phyloP scores from a whole-genome alignment of 2,113 vertebrate genomes.

The Menidia beryllina region DNA sequence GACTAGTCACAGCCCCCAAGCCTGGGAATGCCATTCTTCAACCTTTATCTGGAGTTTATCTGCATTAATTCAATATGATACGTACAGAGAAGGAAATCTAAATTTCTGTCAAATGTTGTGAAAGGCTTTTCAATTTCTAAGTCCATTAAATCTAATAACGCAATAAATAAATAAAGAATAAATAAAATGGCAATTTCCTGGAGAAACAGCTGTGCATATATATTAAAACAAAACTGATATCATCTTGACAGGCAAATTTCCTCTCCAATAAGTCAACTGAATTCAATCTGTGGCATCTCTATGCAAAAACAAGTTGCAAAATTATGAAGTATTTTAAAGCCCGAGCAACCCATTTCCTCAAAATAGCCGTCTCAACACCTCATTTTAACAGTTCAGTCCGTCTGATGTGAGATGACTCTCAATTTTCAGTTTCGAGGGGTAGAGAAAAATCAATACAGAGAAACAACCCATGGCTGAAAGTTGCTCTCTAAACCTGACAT shows the following conservation, averaged over 20 bases:
- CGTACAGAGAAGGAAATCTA: conserved; percentile 46
- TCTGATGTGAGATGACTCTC: conserved; percentile 32
- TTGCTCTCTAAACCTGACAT: conserved; percentile 6
- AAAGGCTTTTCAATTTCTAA: conserved; percentile 70
- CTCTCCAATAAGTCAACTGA: conserved; percentile 68
- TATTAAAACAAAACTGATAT: conserved; percentile 71
- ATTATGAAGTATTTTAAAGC: conserved; percentile 60
- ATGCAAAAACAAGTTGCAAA: conserved; percentile 70
- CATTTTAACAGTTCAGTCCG: conserved; percentile 17
- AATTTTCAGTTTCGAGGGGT: conserved; percentile 38
- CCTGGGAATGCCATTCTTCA: conserved; percentile 46
- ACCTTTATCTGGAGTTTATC: conserved; percentile 58
- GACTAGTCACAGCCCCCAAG: conserved; percentile 28
- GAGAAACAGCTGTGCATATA: conserved; percentile 70
- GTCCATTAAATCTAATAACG: conserved; percentile 72
- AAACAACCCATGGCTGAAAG: conserved; percentile 13
- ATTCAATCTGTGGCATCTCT: conserved; percentile 65
- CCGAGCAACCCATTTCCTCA: conserved; percentile 37
- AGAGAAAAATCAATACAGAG: conserved; percentile 37
- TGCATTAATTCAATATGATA: conserved; percentile 38
- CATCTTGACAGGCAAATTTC: conserved; percentile 80
- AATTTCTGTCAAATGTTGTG: conserved; percentile 44
- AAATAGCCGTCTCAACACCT: conserved; percentile 37
- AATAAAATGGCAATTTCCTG: conserved; percentile 77
- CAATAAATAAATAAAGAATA: conserved; percentile 76